A percentile compares a stretch with the other conserved stretches of the same genome.
These are phyloP conservation scores for Brenthis hecate DNA, from an alignment of 2,888 invertebrate species.

Conservation along the genomic window DNA sequence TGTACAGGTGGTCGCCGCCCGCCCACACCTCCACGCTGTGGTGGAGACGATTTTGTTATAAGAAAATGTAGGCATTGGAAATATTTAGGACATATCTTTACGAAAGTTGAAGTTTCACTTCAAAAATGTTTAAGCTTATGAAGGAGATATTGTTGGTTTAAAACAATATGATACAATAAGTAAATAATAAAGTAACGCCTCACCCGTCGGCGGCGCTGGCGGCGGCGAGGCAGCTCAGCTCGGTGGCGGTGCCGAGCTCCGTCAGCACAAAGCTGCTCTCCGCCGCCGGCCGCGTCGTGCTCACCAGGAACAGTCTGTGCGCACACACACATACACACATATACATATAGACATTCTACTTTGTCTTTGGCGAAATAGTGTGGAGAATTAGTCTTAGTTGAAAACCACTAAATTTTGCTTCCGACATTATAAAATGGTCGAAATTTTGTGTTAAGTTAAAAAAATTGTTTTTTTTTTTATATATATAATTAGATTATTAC, in stretches of 20 bases:
- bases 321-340: not conserved
- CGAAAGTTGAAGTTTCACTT: too few relatives aligned
- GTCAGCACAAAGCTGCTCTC: slow-evolving; percentile 91
- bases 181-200: slow-evolving; percentile 28
- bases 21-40: slow-evolving; percentile 93
- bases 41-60: not conserved
- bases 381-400: too few relatives aligned
- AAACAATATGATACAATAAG: not conserved
- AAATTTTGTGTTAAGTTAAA: too few relatives aligned
- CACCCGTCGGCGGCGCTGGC: slow-evolving; percentile 64
- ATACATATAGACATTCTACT: too few relatives aligned
- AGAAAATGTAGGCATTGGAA: not conserved
- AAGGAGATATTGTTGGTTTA: too few relatives aligned
- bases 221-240: slow-evolving; percentile 86
- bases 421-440: too few relatives aligned
- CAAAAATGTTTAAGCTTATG: too few relatives aligned
- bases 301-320: slow-evolving; percentile 86
- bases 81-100: not conserved
- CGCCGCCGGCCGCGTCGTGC: slow-evolving; percentile 78
- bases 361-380: too few relatives aligned
- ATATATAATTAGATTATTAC: too few relatives aligned
- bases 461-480: too few relatives aligned
- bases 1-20: slow-evolving; percentile 92
- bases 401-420: too few relatives aligned
- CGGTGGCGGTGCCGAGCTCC: slow-evolving; percentile 87